A percentile compares a stretch with the other conserved stretches of the same genome.
Evolutionary conservation across 2,888 invertebrate species (phyloP).

Genomic region (Tetranychus piercei): DNA sequence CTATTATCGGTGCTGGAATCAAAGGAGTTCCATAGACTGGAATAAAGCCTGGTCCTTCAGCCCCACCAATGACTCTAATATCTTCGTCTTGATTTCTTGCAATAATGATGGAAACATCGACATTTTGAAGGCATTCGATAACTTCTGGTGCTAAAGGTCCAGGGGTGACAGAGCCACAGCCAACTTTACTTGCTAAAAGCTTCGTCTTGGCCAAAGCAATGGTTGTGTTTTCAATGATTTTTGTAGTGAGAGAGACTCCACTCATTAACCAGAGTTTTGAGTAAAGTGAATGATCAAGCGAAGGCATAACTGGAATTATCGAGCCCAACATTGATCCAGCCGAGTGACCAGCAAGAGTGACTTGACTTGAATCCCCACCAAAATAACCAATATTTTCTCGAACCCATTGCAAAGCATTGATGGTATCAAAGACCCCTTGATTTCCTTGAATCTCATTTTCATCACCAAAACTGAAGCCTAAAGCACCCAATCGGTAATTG

Average conservation of each 20-base stretch:
- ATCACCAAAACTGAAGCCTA: slow-evolving; percentile 18
- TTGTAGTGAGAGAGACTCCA: background rate
- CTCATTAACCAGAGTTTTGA: background rate
- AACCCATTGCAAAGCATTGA: slow-evolving; percentile 18
- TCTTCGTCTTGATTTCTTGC: background rate
- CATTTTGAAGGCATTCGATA: background rate
- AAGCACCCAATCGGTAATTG: slow-evolving; percentile 18
- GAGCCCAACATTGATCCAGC: slow-evolving; percentile 17
- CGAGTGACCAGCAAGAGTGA: slow-evolving; percentile 24
- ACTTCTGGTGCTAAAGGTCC: background rate
- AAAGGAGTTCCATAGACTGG: background rate
- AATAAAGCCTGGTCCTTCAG: background rate
- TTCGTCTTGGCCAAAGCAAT: background rate
- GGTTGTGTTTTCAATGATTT: background rate
- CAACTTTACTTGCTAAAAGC: background rate
- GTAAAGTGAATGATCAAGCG: background rate
- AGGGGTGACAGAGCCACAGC: background rate
- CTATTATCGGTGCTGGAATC: background rate
- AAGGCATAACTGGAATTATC: too few species aligned
- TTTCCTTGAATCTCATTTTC: background rate
- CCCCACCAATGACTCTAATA: background rate
- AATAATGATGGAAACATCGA: background rate
- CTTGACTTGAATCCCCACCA: slow-evolving; percentile 23
- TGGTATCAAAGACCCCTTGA: slow-evolving; percentile 16
- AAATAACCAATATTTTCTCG: slow-evolving; percentile 22